Evolutionary conservation across 2,113 vertebrate genomes (phyloP).

Genomic region (Hiodon alosoides): DNA sequence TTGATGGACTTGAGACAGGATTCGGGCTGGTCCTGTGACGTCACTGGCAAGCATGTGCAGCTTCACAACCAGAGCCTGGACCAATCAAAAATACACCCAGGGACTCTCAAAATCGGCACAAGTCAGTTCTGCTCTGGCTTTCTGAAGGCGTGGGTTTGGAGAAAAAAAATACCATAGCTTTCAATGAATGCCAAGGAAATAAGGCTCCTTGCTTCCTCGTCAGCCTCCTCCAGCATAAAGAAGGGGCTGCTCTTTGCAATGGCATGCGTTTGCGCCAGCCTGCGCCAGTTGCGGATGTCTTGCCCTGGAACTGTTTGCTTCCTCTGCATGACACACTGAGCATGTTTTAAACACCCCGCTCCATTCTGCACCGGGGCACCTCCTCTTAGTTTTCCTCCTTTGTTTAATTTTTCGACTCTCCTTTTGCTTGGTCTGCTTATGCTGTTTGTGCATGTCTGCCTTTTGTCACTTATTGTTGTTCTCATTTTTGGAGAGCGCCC

Average conservation of each 20-base stretch:
- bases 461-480: conserved; percentile 19
- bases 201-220: background rate
- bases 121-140: no score
- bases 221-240: background rate
- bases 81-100: no score
- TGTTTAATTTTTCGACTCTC: background rate
- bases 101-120: no score
- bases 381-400: background rate
- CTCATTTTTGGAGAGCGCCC: conserved; percentile 5
- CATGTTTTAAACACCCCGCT: no score
- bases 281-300: no score
- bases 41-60: background rate
- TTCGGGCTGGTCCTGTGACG: background rate
- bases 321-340: no score
- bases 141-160: background rate
- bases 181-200: background rate
- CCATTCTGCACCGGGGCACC: no score
- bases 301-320: no score
- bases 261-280: no score
- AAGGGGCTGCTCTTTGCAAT: no score
- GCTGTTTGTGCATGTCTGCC: conserved; percentile 2
- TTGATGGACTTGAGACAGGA: background rate
- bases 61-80: background rate
- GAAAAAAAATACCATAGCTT: background rate
- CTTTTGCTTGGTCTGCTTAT: background rate